phyloP scores from a whole-genome alignment of 2,888 invertebrate genomes.

The Philonicus albiceps region DNA sequence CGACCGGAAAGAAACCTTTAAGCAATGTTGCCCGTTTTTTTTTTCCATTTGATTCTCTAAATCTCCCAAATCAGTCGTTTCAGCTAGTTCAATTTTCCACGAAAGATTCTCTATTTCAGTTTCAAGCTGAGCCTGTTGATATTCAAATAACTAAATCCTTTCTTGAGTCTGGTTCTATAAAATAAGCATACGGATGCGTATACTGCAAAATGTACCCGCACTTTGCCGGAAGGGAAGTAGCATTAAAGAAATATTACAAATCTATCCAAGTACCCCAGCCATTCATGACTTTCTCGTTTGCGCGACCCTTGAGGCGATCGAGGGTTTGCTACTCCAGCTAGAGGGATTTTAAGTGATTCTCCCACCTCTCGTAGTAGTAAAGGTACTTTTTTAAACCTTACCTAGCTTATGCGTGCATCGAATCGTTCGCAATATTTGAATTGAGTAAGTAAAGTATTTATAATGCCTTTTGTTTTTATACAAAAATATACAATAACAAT shows the following conservation, averaged over 20 bases:
- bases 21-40: slow-evolving; percentile 94
- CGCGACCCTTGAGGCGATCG: slow-evolving; percentile 85
- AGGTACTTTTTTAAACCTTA: slow-evolving; percentile 98
- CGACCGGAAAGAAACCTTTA: slow-evolving; percentile 80
- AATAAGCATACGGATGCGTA: slow-evolving; percentile 99
- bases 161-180: slow-evolving; percentile 91
- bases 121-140: slow-evolving; percentile 90
- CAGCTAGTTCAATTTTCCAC: slow-evolving; percentile 98
- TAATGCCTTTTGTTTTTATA: too few relatives aligned
- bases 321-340: slow-evolving; percentile 95
- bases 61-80: slow-evolving; percentile 96
- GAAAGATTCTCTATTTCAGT: slow-evolving; percentile 99
- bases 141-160: slow-evolving; percentile 90
- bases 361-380: slow-evolving; percentile 98
- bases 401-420: slow-evolving; percentile 92
- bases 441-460: too few relatives aligned
- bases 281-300: slow-evolving; percentile 95
- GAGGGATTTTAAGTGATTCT: slow-evolving; percentile 97
- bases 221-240: slow-evolving; percentile 90
- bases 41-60: slow-evolving; percentile 99
- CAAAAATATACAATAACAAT: too few relatives aligned
- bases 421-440: slow-evolving; percentile 93
- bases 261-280: slow-evolving; percentile 99
- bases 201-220: slow-evolving; percentile 98
- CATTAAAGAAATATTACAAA: slow-evolving; percentile 98